These are phyloP conservation scores for Sylvicola cinctus DNA, from an alignment of 2,888 invertebrate species.

Conservation along the genomic window DNA sequence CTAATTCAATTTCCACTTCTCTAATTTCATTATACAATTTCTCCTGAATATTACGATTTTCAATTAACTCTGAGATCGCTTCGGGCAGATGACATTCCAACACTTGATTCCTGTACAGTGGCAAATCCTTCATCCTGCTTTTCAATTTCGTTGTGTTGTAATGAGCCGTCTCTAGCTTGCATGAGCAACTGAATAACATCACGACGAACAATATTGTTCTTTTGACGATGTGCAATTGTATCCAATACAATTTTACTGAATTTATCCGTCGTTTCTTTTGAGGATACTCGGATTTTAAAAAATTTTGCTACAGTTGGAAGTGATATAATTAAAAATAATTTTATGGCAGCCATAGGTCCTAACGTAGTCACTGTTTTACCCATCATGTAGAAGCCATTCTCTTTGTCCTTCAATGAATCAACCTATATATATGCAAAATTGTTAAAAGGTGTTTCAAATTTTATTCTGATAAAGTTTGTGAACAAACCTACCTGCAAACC, in stretches of 20 bases:
- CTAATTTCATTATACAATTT: constrained; percentile 27
- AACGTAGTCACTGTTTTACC: constrained; percentile 16
- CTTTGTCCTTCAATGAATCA: constrained; percentile 24
- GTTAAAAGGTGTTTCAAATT: too few relatives aligned
- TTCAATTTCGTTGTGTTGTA: constrained; percentile 3
- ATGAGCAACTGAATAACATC: not conserved
- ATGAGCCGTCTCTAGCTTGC: constrained; percentile 7
- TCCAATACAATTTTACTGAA: not conserved
- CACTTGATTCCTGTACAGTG: constrained; percentile 24
- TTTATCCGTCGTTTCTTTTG: constrained; percentile 12
- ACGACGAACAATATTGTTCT: not conserved
- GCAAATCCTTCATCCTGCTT: constrained; percentile 13
- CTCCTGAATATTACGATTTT: constrained; percentile 30
- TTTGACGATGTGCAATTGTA: not conserved
- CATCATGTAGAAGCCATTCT: constrained; percentile 28
- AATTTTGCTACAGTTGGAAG: constrained; percentile 8
- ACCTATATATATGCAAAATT: too few relatives aligned
- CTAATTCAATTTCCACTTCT: constrained; percentile 18
- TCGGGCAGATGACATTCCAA: constrained; percentile 11
- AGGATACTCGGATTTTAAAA: too few relatives aligned
- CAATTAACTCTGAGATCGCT: constrained; percentile 21
- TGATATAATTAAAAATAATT: not conserved
- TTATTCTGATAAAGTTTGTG: too few relatives aligned
- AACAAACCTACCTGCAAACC: too few relatives aligned
- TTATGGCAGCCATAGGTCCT: not conserved